Percentiles rank a stretch among this genome's conserved stretches.
Evolutionary conservation across 2,797 vertebrate genomes (phyloP).

Genomic region (Syndactyla subalaris): DNA sequence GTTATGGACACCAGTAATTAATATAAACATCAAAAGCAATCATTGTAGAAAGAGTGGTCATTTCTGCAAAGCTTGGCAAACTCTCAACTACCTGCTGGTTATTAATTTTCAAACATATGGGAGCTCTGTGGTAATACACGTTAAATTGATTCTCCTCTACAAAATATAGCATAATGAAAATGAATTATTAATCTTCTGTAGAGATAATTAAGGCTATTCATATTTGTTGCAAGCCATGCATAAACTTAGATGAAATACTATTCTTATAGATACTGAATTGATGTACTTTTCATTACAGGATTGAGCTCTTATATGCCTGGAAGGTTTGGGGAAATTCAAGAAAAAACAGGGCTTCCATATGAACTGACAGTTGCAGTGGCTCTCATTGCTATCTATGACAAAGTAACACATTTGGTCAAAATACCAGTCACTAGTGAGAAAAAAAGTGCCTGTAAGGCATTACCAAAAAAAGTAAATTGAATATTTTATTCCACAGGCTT

Average conservation of each 20-base stretch:
- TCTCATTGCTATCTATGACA: background rate
- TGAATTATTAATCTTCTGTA: conserved; percentile 75
- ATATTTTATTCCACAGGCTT: background rate
- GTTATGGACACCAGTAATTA: conserved; percentile 91
- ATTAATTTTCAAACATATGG: conserved; percentile 99
- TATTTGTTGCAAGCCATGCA: conserved; percentile 51
- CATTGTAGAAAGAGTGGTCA: conserved; percentile 95
- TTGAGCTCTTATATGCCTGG: background rate
- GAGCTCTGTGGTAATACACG: conserved; percentile 90
- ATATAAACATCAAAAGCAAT: conserved; percentile 98
- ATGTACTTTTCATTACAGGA: background rate
- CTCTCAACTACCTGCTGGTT: conserved; percentile 96
- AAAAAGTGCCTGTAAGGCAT: background rate
- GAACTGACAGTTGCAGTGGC: background rate
- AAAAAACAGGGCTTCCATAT: background rate
- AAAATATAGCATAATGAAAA: conserved; percentile 76
- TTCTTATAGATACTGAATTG: conserved; percentile 22
- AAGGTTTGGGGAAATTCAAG: background rate
- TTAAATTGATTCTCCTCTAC: conserved; percentile 91
- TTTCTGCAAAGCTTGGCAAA: conserved; percentile 97
- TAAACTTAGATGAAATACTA: conserved; percentile 8
- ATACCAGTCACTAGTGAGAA: background rate
- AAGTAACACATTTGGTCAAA: background rate
- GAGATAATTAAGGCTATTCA: conserved; percentile 66
- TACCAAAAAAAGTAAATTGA: background rate